A percentile compares a stretch with the other conserved stretches of the same genome.
Conservation (phyloP, 2,888 invertebrate species). For the Drosophila incognita region DNA sequence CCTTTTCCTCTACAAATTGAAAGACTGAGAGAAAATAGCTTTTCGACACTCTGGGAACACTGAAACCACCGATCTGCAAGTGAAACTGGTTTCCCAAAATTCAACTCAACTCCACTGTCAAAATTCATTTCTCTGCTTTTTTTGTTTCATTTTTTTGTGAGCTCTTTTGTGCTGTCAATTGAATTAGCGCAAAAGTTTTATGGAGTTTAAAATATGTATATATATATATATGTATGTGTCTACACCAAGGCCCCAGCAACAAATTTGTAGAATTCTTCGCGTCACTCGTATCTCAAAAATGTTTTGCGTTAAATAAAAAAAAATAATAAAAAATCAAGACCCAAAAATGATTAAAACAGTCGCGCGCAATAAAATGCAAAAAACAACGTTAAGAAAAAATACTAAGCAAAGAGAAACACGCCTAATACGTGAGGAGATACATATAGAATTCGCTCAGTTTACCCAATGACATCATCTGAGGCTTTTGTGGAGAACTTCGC, state of each 20-base stretch:
- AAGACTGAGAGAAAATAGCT: conserved; percentile 11
- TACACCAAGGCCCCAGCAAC: conserved; percentile 1
- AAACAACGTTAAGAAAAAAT: conserved; percentile 43
- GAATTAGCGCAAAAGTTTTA: conserved; percentile 65
- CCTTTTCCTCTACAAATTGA: conserved; percentile 59
- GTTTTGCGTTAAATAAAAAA: conserved; percentile 60
- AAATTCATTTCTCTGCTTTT: conserved; percentile 42
- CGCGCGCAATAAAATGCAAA: conserved; percentile 60
- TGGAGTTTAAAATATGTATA: conserved; percentile 22
- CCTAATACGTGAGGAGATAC: conserved; percentile 58
- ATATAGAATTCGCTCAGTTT: conserved; percentile 63
- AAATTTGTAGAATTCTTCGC: conserved; percentile 44
- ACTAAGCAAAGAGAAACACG: conserved; percentile 55
- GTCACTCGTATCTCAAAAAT: conserved; percentile 58
- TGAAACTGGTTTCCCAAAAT: conserved; percentile 53
- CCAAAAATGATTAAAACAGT: conserved; percentile 65
- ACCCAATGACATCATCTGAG: conserved; percentile 65
- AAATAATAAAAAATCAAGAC: conserved; percentile 1
- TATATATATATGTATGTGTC: not conserved
- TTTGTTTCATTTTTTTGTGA: conserved; percentile 13
- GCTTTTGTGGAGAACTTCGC: conserved; percentile 40
- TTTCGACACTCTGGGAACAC: conserved; percentile 12
- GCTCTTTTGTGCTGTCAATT: conserved; percentile 70
- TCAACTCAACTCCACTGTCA: conserved; percentile 29
- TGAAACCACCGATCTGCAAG: conserved; percentile 11